phyloP scores from a whole-genome alignment of 2,797 vertebrate species.

The Ceryle rudis region DNA sequence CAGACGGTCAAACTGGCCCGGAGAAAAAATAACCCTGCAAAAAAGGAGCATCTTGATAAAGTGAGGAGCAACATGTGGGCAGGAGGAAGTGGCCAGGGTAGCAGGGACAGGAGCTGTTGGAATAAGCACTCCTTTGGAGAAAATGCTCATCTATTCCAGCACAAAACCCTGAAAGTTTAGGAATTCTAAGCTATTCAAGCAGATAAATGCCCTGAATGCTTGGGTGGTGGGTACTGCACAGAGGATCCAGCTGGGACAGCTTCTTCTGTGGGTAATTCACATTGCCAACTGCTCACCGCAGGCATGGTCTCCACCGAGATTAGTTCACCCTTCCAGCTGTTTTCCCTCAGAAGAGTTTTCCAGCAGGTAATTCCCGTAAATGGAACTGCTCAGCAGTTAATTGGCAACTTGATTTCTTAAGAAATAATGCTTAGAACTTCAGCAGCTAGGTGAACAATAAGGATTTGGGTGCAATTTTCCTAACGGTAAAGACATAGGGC shows the following conservation, averaged over 20 bases:
- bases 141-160: neutral
- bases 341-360: neutral
- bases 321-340: too few species aligned
- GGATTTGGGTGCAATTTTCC: neutral
- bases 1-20: neutral
- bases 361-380: neutral
- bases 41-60: neutral
- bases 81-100: neutral
- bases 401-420: rapidly evolving
- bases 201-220: neutral
- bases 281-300: rapidly evolving
- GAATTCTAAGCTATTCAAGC: neutral
- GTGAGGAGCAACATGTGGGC: rapidly evolving
- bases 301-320: rapidly evolving
- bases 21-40: neutral
- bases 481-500: neutral
- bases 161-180: neutral
- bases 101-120: neutral
- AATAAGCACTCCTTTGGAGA: neutral
- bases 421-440: neutral
- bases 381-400: neutral
- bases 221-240: rapidly evolving
- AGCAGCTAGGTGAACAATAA: neutral
- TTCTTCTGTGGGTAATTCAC: neutral
- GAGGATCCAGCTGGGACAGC: neutral